Conservation (phyloP, 2,888 invertebrate genomes). For the Ophioninae sp. region DNA sequence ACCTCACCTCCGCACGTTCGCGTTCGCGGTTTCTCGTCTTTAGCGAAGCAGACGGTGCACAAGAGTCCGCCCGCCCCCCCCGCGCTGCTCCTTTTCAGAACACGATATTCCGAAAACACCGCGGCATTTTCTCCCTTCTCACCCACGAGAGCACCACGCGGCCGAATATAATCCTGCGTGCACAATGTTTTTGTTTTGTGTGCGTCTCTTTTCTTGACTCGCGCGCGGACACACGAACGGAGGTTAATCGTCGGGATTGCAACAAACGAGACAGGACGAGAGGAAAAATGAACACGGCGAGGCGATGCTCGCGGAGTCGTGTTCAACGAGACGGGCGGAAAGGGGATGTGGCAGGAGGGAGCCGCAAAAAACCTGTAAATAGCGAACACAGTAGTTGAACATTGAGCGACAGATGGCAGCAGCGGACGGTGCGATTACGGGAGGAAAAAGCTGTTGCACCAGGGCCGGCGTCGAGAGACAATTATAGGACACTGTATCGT, state of each 20-base stretch:
- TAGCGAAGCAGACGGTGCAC: conserved; percentile 27
- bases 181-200: conserved; percentile 18
- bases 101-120: conserved; percentile 55
- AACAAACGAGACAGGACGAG: conserved; percentile 43
- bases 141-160: conserved; percentile 56
- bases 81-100: conserved; percentile 32
- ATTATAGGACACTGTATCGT: neutral
- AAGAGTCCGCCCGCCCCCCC: conserved; percentile 24
- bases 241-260: conserved; percentile 28
- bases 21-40: conserved; percentile 47
- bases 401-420: conserved; percentile 78
- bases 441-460: conserved; percentile 69
- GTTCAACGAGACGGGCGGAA: conserved; percentile 16
- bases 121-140: conserved; percentile 49
- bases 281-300: conserved; percentile 41
- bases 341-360: conserved; percentile 17
- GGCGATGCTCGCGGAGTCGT: conserved; percentile 41
- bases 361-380: conserved; percentile 72
- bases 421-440: conserved; percentile 69
- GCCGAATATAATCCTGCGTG: neutral
- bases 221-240: neutral
- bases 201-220: neutral
- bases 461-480: conserved; percentile 70
- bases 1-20: conserved; percentile 63
- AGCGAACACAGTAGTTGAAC: conserved; percentile 75